Evolutionary conservation across 2,888 invertebrate species (phyloP).

Genomic region (Keiferia lycopersicella): DNA sequence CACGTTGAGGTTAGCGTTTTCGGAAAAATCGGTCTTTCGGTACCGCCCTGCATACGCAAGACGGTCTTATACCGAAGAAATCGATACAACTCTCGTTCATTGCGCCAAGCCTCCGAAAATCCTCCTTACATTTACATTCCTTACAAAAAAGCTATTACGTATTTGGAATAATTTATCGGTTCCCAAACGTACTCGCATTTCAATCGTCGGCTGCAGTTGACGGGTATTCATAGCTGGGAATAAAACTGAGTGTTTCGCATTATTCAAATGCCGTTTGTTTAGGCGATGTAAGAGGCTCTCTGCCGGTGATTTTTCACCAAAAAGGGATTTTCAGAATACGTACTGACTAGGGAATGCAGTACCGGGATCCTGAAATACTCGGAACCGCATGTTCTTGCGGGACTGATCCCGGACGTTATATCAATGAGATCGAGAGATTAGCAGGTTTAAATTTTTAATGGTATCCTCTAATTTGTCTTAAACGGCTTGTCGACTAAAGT

Average conservation of each 20-base stretch:
- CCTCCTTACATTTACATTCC: not conserved
- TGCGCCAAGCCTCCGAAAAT: conserved; percentile 1
- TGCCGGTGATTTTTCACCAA: conserved; percentile 43
- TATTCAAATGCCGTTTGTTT: conserved; percentile 26
- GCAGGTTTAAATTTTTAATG: too few relatives aligned
- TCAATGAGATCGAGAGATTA: too few relatives aligned
- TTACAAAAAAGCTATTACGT: conserved; percentile 1
- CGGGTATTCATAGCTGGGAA: conserved; percentile 23
- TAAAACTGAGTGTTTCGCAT: conserved; percentile 27
- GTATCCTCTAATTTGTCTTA: too few relatives aligned
- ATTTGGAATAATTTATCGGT: conserved; percentile 23
- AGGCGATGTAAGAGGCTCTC: conserved; percentile 40
- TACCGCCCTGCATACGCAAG: too few relatives aligned
- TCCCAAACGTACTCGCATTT: conserved; percentile 20
- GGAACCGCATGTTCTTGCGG: too few relatives aligned
- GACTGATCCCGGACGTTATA: too few relatives aligned
- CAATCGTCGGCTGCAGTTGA: conserved; percentile 18
- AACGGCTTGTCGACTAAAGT: too few relatives aligned
- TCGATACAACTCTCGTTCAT: not conserved
- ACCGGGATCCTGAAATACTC: too few relatives aligned
- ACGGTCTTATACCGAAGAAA: not conserved
- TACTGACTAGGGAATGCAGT: too few relatives aligned
- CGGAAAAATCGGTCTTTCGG: too few relatives aligned
- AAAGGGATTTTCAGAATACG: conserved; percentile 35
- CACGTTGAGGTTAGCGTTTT: too few relatives aligned